Conservation (phyloP, 2,888 invertebrate species). For the Notodonta dromedarius region DNA sequence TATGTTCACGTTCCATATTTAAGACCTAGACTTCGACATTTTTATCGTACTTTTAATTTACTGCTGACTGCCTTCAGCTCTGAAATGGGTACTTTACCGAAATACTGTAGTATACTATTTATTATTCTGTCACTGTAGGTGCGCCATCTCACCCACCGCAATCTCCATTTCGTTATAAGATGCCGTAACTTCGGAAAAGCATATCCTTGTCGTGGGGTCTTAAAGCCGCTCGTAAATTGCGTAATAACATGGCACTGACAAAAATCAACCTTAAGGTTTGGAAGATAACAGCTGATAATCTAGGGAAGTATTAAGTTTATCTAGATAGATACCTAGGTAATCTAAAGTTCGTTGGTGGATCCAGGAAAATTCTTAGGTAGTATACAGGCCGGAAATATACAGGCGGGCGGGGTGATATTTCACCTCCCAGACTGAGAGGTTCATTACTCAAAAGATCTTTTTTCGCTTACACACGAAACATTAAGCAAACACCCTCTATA, state of each 20-base stretch:
- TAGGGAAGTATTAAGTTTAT: not conserved
- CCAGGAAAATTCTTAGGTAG: not conserved
- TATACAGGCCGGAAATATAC: not conserved
- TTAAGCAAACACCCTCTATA: not conserved
- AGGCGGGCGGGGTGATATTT: not conserved
- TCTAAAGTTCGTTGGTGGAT: no score
- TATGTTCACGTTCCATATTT: no score
- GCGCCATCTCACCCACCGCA: not conserved
- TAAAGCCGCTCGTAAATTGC: not conserved
- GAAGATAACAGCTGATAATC: not conserved
- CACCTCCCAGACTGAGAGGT: not conserved
- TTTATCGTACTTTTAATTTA: no score
- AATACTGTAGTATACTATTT: not conserved
- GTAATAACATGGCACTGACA: not conserved
- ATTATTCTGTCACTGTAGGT: not conserved
- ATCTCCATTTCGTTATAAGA: constrained; percentile 1
- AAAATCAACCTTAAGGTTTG: not conserved
- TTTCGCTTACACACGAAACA: not conserved
- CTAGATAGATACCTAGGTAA: no score
- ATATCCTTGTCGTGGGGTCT: constrained; percentile 3
- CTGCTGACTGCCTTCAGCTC: no score
- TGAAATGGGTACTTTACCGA: no score
- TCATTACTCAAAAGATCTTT: not conserved
- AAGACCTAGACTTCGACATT: no score
- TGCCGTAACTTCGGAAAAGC: constrained; percentile 5